Conservation (phyloP, 1,140 invertebrate species). For the Sarcophaga bullata region DNA sequence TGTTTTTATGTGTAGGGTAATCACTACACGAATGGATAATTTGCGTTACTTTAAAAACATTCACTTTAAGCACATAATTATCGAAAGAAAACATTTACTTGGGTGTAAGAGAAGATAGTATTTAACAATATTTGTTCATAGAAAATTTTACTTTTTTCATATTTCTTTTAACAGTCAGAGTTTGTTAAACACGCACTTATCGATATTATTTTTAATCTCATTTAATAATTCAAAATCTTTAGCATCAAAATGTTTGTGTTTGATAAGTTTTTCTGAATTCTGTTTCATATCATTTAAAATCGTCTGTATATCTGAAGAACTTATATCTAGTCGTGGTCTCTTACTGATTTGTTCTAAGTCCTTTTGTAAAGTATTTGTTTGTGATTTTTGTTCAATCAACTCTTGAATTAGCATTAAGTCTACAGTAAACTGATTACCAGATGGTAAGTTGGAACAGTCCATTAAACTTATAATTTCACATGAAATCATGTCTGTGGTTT, state of each 20-base stretch:
- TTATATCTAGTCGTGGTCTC: neutral
- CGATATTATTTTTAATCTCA: conserved; percentile 4
- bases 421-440: neutral
- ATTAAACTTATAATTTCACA: neutral
- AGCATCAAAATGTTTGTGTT: neutral
- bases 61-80: no score
- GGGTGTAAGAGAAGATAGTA: no score
- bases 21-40: no score
- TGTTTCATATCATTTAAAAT: conserved; percentile 19
- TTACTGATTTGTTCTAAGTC: neutral
- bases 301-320: neutral
- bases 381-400: neutral
- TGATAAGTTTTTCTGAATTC: conserved; percentile 3
- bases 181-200: conserved; percentile 27
- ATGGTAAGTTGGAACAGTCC: neutral
- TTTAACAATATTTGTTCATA: no score
- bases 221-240: conserved; percentile 23
- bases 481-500: neutral
- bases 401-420: conserved; percentile 5
- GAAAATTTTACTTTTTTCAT: neutral
- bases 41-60: no score
- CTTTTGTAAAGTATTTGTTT: neutral
- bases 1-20: no score
- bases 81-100: no score
- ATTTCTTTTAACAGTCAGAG: neutral